phyloP scores from a whole-genome alignment of 2,888 invertebrate species.

The Dasypolia templi region DNA sequence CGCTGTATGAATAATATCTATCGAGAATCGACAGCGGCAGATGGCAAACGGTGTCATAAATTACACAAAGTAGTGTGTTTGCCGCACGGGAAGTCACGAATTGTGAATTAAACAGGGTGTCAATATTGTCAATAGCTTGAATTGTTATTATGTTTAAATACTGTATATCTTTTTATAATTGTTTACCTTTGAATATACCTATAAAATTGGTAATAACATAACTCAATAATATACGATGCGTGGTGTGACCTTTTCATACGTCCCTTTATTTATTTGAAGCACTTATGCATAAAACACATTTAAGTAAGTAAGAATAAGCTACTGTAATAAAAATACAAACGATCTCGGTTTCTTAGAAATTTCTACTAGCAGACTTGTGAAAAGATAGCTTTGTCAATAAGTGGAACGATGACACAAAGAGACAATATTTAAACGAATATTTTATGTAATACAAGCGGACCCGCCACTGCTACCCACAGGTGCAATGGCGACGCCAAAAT shows the following conservation, averaged over 20 bases:
- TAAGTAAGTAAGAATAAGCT: background rate
- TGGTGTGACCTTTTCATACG: background rate
- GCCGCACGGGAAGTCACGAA: conserved; percentile 24
- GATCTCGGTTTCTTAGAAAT: background rate
- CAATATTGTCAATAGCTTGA: conserved; percentile 15
- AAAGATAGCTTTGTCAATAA: conserved; percentile 6
- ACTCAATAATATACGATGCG: background rate
- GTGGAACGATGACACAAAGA: conserved; percentile 4
- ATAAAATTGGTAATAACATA: too few species aligned
- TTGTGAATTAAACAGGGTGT: conserved; percentile 30
- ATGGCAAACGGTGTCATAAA: conserved; percentile 57
- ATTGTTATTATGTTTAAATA: background rate
- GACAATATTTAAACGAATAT: background rate
- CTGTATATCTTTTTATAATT: background rate
- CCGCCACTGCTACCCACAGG: background rate
- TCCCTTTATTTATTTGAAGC: background rate
- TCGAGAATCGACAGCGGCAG: conserved; percentile 55
- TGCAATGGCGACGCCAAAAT: background rate
- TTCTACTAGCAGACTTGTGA: background rate
- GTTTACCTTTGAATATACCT: background rate
- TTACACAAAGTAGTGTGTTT: conserved; percentile 47
- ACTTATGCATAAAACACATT: background rate
- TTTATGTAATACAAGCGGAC: background rate
- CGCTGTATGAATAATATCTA: conserved; percentile 50
- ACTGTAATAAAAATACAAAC: conserved; percentile 14